Evolutionary conservation across 1,140 invertebrate species (phyloP).

Genomic region (Drosophila nigromelanica): DNA sequence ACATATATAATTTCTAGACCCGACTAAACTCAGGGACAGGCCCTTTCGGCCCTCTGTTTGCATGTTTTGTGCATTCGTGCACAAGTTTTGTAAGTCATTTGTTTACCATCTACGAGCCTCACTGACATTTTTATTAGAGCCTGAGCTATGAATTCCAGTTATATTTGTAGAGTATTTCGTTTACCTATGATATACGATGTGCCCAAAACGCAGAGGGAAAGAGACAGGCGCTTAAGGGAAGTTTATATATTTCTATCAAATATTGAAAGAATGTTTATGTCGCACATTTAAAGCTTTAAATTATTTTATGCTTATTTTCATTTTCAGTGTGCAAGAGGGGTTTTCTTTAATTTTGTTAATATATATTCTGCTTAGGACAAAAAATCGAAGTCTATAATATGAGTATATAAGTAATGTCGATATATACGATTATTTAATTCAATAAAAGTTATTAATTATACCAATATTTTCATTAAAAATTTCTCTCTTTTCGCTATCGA

Average conservation of each 20-base stretch:
- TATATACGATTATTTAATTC: too few relatives aligned
- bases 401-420: too few relatives aligned
- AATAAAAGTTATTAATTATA: too few relatives aligned
- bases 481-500: too few relatives aligned
- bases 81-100: slow-evolving; percentile 81
- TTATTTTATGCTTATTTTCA: too few relatives aligned
- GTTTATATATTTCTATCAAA: neutral
- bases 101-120: slow-evolving; percentile 49
- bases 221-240: neutral
- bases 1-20: slow-evolving; percentile 61
- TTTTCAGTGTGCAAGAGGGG: too few relatives aligned
- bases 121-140: slow-evolving; percentile 67
- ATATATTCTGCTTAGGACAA: too few relatives aligned
- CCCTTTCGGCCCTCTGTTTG: slow-evolving; percentile 56
- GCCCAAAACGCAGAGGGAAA: slow-evolving; percentile 35
- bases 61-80: slow-evolving; percentile 78
- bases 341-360: too few relatives aligned
- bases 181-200: slow-evolving; percentile 7
- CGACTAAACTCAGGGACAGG: neutral
- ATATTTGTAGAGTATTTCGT: slow-evolving; percentile 31
- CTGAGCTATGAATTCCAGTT: slow-evolving; percentile 35
- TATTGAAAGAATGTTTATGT: neutral
- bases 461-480: too few relatives aligned
- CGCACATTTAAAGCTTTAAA: too few relatives aligned
- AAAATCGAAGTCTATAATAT: too few relatives aligned